These are phyloP conservation scores for Philaenus spumarius DNA, from an alignment of 1,140 invertebrate genomes.

Conservation along the genomic window DNA sequence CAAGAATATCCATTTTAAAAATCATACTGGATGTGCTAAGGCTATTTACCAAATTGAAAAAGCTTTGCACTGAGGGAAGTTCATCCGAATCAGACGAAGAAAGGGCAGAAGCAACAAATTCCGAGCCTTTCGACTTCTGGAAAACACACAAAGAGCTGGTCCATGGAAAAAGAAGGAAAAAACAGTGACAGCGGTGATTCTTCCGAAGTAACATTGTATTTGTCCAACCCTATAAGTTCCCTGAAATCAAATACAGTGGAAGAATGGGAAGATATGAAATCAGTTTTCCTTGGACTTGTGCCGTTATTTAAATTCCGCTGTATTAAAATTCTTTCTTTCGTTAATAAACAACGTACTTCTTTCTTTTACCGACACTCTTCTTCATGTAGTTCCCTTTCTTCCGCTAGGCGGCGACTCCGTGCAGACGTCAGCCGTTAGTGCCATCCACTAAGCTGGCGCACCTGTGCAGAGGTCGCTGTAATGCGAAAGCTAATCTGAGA, in stretches of 20 bases:
- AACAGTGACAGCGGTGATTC: neutral
- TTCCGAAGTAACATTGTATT: neutral
- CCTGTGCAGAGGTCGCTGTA: too few relatives aligned
- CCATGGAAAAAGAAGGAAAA: conserved; percentile 2
- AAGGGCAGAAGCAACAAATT: neutral
- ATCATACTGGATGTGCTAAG: conserved; percentile 13
- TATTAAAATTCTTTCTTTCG: too few relatives aligned
- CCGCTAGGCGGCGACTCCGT: too few relatives aligned
- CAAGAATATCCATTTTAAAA: conserved; percentile 30
- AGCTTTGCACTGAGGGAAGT: neutral
- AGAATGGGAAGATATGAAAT: conserved; percentile 35
- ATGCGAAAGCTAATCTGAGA: too few relatives aligned
- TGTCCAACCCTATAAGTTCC: conserved; percentile 4
- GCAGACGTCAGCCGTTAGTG: too few relatives aligned
- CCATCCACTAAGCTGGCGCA: too few relatives aligned
- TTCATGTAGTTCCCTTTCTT: too few relatives aligned
- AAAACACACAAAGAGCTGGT: conserved; percentile 17
- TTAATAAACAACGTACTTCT: too few relatives aligned
- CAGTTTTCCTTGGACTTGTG: conserved; percentile 34
- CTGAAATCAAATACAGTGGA: conserved; percentile 33
- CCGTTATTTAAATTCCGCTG: too few relatives aligned
- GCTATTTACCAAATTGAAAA: conserved; percentile 14
- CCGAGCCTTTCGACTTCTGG: conserved; percentile 17
- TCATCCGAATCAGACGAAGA: conserved; percentile 1
- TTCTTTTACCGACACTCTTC: too few relatives aligned